Conservation (phyloP, 2,113 vertebrate genomes). For the Albula goreensis region DNA sequence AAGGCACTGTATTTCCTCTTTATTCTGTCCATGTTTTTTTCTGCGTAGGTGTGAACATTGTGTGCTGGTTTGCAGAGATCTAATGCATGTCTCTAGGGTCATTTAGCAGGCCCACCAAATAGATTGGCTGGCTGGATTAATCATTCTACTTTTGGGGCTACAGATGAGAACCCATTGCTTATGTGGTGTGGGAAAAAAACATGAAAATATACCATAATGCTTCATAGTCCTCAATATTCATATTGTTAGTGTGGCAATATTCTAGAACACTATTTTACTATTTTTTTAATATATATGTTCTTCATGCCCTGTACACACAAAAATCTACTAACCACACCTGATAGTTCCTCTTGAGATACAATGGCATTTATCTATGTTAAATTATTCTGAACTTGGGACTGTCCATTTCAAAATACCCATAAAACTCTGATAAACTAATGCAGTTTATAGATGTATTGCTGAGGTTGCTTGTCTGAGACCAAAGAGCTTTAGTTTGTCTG, state of each 20-base stretch:
- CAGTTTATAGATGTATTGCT: not conserved
- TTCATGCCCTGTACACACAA: no score
- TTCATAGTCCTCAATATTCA: not conserved
- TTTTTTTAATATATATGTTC: not conserved
- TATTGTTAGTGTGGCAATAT: not conserved
- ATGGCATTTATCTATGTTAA: not conserved
- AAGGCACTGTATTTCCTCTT: not conserved
- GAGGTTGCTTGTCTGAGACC: no score
- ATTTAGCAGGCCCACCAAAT: conserved; percentile 2
- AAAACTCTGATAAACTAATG: not conserved
- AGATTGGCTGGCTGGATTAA: conserved; percentile 4
- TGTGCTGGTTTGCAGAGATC: not conserved
- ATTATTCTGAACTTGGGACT: not conserved
- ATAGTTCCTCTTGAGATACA: not conserved
- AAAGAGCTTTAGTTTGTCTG: not conserved
- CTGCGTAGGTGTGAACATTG: not conserved
- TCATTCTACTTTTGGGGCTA: not conserved
- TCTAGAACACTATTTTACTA: not conserved
- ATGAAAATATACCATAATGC: not conserved
- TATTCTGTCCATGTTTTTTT: not conserved
- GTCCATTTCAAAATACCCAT: not conserved
- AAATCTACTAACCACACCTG: not conserved
- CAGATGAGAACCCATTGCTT: not conserved
- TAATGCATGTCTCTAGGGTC: not conserved
- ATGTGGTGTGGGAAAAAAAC: not conserved